phyloP scores from a whole-genome alignment of 2,797 vertebrate genomes.

The Nannoperca australis region DNA sequence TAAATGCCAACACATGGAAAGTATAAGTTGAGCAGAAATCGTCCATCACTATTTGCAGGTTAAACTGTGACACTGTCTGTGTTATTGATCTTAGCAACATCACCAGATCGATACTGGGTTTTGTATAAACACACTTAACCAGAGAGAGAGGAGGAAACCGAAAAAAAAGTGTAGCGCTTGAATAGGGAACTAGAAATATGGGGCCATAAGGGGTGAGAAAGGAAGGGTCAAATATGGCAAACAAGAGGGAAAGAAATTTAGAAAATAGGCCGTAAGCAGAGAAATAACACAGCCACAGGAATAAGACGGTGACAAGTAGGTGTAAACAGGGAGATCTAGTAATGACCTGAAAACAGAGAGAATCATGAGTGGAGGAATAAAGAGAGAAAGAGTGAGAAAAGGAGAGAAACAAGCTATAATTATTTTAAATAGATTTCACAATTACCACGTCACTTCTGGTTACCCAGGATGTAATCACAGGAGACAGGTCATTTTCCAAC shows the following conservation, averaged over 20 bases:
- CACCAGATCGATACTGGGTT: constrained; percentile 28
- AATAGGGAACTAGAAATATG: constrained; percentile 10
- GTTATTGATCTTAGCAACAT: constrained; percentile 54
- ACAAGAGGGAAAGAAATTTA: background rate
- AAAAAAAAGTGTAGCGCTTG: background rate
- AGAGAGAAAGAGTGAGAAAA: constrained; percentile 38
- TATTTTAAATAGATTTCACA: constrained; percentile 87
- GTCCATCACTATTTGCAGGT: constrained; percentile 39
- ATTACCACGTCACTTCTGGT: constrained; percentile 87
- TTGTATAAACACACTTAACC: constrained; percentile 51
- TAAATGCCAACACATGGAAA: constrained; percentile 36
- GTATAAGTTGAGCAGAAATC: constrained; percentile 27
- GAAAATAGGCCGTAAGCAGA: constrained; percentile 20
- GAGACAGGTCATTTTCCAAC: constrained; percentile 85
- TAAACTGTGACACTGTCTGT: constrained; percentile 43
- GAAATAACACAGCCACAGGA: constrained; percentile 25
- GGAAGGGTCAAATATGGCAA: constrained; percentile 6
- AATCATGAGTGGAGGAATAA: constrained; percentile 49
- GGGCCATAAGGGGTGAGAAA: background rate
- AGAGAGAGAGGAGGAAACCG: constrained; percentile 18
- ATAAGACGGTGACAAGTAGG: constrained; percentile 30
- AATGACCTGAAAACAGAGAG: constrained; percentile 62
- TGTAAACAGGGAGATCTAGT: constrained; percentile 40
- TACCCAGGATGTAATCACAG: constrained; percentile 81
- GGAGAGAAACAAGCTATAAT: constrained; percentile 76